Base-by-base conservation (phyloP, 2,113 vertebrate genomes). In the Nannospalax galili region DNA sequence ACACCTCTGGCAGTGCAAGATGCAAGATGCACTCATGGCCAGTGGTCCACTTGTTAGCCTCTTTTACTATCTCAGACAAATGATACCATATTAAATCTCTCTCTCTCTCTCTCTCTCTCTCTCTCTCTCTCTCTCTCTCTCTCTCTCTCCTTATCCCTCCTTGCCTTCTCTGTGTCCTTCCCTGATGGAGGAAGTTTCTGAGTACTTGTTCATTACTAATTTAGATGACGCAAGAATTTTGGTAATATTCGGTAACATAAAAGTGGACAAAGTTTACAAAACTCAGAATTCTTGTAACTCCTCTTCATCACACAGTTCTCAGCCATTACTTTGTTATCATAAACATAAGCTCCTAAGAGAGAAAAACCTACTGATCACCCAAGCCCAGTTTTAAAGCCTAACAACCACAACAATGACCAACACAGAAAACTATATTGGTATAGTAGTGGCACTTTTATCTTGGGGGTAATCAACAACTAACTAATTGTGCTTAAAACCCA, bases 251-350 rank as follows among this genome's bases (percentile, higher is more conserved):
- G 62, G 81, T 45, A 37, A 69, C 40, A 70, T 69, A 67, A 42
- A 82, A 88, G 69, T 84, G 28, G 7, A 73, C 16, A 85, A 22
- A 19, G 1, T 37, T 88, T 92, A 64, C 74, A 42, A 85, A 92
- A 42, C 69, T 77, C 88, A 95, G 40, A 93, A 90, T 62, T 74
- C 32, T 26, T 28, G 48, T 35, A 86, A 78, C 60, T 40, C 80
- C 75, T 62, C 14, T 14, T 91, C 56, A 48, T 42, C 7, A 14
- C 37, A 56, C 70, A 75, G n/a, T 78, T 88, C 28, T 81, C 64
- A 82, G 56, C 30, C 45, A 45, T 88, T 67, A 82, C 14, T 84
- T 35, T 73, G 20, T 75, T 84, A 74, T 11, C 48, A 52, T 52
- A 52, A 6, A 52, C 48, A 52, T 52, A 52, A n/a, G 48, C 48